Base-by-base conservation (phyloP, 2,797 vertebrate genomes). In the Scleropages formosus region DNA sequence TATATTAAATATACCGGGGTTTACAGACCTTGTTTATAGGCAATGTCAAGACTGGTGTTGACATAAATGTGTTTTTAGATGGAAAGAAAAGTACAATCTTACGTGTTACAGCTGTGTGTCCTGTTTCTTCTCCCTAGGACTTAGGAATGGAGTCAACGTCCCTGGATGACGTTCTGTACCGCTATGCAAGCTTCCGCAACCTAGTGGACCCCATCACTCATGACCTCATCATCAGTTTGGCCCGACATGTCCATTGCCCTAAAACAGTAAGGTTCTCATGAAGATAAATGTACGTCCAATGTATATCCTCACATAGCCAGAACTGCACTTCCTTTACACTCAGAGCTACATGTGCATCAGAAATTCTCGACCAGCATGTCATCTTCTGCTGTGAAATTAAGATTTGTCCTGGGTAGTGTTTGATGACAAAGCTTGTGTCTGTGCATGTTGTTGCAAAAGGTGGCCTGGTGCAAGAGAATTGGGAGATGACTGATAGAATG, bases 161-260 rank as follows among this genome's bases (percentile, higher is more conserved):
- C 0, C 82, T 95, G 86, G 94, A 95, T 1, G 94, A 95, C 0
- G 94, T 95, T 4, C 88, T 95, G 26, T 94, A 94, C 15, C 90
- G 93, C 20, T 95, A 94, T 0, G 93, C 94, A 85, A 95, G 93
- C 87, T 95, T 94, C 82, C 84, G 94, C 39, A 95, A 94, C 85
- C 86, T 94, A 77, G 94, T 95, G 82, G 94, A 95, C 79, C 94
- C 94, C 6, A 95, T 95, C 84, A 94, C 93, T 0, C 94, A 95
- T 0, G 93, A 95, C 81, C 87, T 95, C 70, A 93, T 95, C 85
- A 93, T 95, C 90, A 93, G 91, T 81, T 87, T 95, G 26, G 94
- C 93, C 0, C 88, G 94, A 67, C 92, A 93, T 74, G 87, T 95
- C 78, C 93, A 94, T 80, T 95, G 93, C 84, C 93, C 94, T 78